A percentile compares a stretch with the other conserved stretches of the same genome.
These are phyloP conservation scores for Pammene fasciana DNA, from an alignment of 2,888 invertebrate genomes.

Conservation along the genomic window DNA sequence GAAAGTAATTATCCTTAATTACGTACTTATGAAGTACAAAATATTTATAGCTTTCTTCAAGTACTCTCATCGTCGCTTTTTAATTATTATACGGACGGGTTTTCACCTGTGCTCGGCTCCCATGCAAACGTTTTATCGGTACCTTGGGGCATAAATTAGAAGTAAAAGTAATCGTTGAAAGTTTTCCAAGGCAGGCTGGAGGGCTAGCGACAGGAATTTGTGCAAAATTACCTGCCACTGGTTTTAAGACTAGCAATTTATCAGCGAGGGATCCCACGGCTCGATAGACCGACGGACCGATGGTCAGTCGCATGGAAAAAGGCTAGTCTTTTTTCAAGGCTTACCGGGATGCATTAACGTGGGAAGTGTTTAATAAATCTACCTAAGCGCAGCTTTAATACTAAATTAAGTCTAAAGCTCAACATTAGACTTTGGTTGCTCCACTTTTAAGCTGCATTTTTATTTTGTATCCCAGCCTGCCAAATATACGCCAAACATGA, in stretches of 20 bases:
- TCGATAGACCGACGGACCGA: slow-evolving; percentile 60
- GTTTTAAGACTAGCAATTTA: slow-evolving; percentile 85
- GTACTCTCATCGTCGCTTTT: slow-evolving; percentile 46
- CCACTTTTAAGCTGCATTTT: slow-evolving; percentile 21
- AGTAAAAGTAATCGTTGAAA: slow-evolving; percentile 81
- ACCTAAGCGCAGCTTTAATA: slow-evolving; percentile 38
- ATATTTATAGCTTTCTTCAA: slow-evolving; percentile 24
- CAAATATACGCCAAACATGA: slow-evolving; percentile 1
- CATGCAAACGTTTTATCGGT: slow-evolving; percentile 71
- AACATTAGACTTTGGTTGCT: slow-evolving; percentile 34
- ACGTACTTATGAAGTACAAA: slow-evolving; percentile 29
- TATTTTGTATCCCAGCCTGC: slow-evolving; percentile 19
- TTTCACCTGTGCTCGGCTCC: slow-evolving; percentile 73
- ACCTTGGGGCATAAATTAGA: slow-evolving; percentile 76
- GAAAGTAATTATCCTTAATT: slow-evolving; percentile 28
- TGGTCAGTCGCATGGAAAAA: slow-evolving; percentile 66
- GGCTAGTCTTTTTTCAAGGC: slow-evolving; percentile 46
- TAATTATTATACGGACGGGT: slow-evolving; percentile 57
- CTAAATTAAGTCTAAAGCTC: slow-evolving; percentile 39
- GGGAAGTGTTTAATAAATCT: slow-evolving; percentile 41
- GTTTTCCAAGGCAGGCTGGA: slow-evolving; percentile 70
- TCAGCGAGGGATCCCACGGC: slow-evolving; percentile 73
- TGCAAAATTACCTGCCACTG: slow-evolving; percentile 85
- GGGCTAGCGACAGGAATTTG: slow-evolving; percentile 73
- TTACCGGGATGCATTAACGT: slow-evolving; percentile 42